phyloP scores from a whole-genome alignment of 2,113 vertebrate species.

The Gorsachius goisagi region DNA sequence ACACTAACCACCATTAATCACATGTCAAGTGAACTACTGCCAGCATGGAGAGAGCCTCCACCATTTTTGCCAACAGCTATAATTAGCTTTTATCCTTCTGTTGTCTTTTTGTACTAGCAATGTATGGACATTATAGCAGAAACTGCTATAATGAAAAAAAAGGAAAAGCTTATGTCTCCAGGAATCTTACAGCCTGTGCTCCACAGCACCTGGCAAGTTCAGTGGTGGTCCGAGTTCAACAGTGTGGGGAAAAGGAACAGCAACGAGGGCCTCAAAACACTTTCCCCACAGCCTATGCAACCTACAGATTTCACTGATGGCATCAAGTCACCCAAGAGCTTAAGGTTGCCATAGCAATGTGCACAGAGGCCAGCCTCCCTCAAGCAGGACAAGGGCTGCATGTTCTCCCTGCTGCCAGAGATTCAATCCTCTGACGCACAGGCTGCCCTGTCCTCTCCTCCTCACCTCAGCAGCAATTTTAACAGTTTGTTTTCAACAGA shows the following conservation, averaged over 20 bases:
- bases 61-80: background rate
- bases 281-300: background rate
- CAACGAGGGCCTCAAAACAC: background rate
- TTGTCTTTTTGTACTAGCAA: background rate
- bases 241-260: background rate
- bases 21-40: background rate
- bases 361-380: background rate
- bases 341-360: background rate
- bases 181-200: background rate
- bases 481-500: background rate
- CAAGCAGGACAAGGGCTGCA: background rate
- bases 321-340: background rate
- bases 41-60: background rate
- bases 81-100: slow-evolving; percentile 27
- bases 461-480: background rate
- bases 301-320: background rate
- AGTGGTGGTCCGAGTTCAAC: background rate
- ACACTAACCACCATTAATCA: slow-evolving; percentile 56
- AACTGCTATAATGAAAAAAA: background rate
- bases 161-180: background rate
- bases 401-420: background rate
- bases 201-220: background rate
- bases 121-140: background rate
- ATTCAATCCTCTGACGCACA: accelerated
- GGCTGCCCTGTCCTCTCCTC: background rate